Conservation (phyloP, 64 coral and sea anemone species). For the Cladopsammia gracilis region DNA sequence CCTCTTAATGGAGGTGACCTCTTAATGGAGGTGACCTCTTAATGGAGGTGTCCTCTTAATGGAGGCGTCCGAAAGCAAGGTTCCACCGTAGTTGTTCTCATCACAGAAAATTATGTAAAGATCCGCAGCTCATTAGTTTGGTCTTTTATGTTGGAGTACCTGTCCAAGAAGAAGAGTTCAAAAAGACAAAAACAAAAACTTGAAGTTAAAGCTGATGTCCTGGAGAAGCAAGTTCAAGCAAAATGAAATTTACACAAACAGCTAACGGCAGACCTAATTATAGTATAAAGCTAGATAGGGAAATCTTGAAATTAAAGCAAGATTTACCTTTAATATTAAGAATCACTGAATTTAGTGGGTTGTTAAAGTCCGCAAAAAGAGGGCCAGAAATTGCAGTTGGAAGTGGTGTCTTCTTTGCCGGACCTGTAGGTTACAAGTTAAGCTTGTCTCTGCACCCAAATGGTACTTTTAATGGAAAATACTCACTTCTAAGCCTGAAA, state of each 20-base stretch:
- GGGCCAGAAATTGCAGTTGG: background rate
- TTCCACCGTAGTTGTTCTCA: no score
- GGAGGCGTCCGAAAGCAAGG: no score
- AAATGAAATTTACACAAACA: background rate
- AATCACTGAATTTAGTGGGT: background rate
- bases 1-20: no score
- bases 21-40: no score
- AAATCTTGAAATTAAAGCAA: background rate
- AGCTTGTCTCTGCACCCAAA: background rate
- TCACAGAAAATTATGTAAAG: no score
- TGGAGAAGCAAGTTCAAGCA: background rate
- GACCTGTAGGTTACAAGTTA: background rate
- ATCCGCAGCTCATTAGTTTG: no score
- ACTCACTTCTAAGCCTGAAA: conserved; percentile 1
- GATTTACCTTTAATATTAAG: conserved; percentile 1
- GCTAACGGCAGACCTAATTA: background rate
- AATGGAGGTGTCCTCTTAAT: no score
- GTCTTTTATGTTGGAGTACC: no score
- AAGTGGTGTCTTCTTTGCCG: background rate
- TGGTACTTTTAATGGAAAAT: background rate
- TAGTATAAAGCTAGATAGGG: background rate
- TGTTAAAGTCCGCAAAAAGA: background rate
- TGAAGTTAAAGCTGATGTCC: background rate
- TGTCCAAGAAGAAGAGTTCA: no score
- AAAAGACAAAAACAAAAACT: no score